These are phyloP conservation scores for Simalia tracyae DNA, from an alignment of 2,797 vertebrate species.

Conservation along the genomic window DNA sequence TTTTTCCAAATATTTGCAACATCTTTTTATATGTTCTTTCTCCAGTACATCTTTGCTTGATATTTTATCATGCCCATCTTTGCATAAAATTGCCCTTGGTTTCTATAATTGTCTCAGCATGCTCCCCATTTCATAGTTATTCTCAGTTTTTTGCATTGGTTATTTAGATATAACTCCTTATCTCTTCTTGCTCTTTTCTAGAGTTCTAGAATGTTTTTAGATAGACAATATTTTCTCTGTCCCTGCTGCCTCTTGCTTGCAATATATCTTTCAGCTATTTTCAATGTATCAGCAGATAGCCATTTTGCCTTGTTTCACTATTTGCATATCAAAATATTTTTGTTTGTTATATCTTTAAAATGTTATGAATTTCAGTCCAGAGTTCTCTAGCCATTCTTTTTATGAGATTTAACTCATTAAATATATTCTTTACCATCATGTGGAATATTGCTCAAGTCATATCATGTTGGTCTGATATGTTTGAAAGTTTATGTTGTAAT, in stretches of 20 bases:
- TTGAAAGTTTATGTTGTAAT: not conserved
- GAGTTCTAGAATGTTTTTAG: not conserved
- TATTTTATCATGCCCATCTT: not conserved
- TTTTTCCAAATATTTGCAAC: not conserved
- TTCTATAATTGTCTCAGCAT: not conserved
- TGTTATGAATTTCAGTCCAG: not conserved
- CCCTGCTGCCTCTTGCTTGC: not conserved
- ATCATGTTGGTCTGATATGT: not conserved
- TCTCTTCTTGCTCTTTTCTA: not conserved
- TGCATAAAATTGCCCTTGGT: not conserved
- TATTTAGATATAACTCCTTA: not conserved
- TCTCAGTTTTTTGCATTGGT: not conserved
- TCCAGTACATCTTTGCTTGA: not conserved
- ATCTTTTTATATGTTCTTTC: not conserved
- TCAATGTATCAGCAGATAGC: not conserved
- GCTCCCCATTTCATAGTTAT: not conserved
- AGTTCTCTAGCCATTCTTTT: not conserved
- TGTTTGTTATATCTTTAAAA: not conserved
- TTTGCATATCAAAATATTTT: not conserved
- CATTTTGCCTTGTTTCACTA: not conserved
- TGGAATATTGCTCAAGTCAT: not conserved
- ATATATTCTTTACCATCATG: not conserved
- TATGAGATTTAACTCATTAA: not conserved
- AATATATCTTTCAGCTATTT: not conserved
- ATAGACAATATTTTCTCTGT: not conserved